Evolutionary conservation across 1,140 invertebrate species (phyloP).

Genomic region (Orius laevigatus): DNA sequence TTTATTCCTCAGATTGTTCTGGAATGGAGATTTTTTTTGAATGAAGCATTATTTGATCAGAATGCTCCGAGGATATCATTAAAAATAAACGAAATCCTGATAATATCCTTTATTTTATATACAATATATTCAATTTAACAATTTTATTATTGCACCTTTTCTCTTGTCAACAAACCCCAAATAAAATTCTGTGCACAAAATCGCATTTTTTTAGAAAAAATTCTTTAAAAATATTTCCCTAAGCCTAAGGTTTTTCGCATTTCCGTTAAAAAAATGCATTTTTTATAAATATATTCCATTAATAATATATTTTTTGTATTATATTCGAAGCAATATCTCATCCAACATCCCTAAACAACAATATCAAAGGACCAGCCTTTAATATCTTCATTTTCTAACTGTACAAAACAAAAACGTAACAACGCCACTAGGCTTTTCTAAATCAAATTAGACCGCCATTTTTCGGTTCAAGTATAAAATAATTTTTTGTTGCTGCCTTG

Average conservation of each 20-base stretch:
- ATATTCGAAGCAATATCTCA: too few relatives aligned
- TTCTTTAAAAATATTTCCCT: slow-evolving; percentile 19
- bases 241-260: background rate
- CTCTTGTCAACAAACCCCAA: slow-evolving; percentile 12
- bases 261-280: background rate
- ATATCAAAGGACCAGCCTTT: too few relatives aligned
- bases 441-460: background rate
- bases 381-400: too few relatives aligned
- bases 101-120: slow-evolving; percentile 15
- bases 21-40: too few relatives aligned
- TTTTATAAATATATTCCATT: background rate
- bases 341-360: too few relatives aligned
- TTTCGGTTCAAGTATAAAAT: background rate
- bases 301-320: slow-evolving; percentile 5
- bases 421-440: slow-evolving; percentile 1
- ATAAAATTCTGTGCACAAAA: slow-evolving; percentile 12
- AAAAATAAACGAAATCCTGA: slow-evolving; percentile 2
- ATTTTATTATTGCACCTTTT: slow-evolving; percentile 16
- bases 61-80: too few relatives aligned
- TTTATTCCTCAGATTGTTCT: too few relatives aligned
- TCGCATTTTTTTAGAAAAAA: slow-evolving; percentile 15
- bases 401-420: too few relatives aligned
- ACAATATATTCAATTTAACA: slow-evolving; percentile 16
- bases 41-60: too few relatives aligned
- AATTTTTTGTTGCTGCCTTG: background rate